phyloP scores from a whole-genome alignment of 2,113 vertebrate genomes.

The Rissa tridactyla region DNA sequence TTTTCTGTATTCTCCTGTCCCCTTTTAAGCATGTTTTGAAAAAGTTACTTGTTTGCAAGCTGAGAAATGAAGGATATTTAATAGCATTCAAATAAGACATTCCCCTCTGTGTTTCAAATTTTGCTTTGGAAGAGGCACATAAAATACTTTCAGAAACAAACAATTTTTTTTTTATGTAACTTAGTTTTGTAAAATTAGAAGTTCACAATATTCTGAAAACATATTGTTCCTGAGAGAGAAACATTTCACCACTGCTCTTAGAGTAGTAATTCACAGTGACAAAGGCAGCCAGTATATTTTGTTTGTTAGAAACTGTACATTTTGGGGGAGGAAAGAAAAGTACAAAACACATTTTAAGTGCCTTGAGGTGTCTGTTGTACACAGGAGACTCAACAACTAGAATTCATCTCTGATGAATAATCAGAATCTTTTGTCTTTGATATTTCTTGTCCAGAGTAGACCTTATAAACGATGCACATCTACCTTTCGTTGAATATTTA shows the following conservation, averaged over 20 bases:
- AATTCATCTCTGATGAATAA: not conserved
- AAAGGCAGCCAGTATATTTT: slow-evolving; percentile 50
- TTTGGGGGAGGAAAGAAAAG: not conserved
- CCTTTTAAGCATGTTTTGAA: not conserved
- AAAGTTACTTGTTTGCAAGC: slow-evolving; percentile 34
- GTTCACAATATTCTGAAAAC: slow-evolving; percentile 49
- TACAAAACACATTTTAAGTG: slow-evolving; percentile 31
- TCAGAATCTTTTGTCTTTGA: not conserved
- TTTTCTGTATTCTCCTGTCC: not conserved
- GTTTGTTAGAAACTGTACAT: slow-evolving; percentile 40
- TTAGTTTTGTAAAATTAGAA: slow-evolving; percentile 41
- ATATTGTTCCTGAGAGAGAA: slow-evolving; percentile 54
- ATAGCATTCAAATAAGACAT: slow-evolving; percentile 50
- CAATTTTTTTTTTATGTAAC: not conserved
- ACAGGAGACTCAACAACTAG: not conserved
- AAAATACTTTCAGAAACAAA: slow-evolving; percentile 53
- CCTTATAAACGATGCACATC: not conserved
- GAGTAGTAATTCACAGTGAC: slow-evolving; percentile 55
- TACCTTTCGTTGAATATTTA: not conserved
- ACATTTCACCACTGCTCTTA: slow-evolving; percentile 48
- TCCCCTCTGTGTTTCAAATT: slow-evolving; percentile 19
- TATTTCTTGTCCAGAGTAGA: not conserved
- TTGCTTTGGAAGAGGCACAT: slow-evolving; percentile 48
- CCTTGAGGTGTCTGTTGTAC: slow-evolving; percentile 37
- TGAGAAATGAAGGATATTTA: slow-evolving; percentile 38